Conservation (phyloP, 2,113 vertebrate genomes). For the Myiagra hebetior region DNA sequence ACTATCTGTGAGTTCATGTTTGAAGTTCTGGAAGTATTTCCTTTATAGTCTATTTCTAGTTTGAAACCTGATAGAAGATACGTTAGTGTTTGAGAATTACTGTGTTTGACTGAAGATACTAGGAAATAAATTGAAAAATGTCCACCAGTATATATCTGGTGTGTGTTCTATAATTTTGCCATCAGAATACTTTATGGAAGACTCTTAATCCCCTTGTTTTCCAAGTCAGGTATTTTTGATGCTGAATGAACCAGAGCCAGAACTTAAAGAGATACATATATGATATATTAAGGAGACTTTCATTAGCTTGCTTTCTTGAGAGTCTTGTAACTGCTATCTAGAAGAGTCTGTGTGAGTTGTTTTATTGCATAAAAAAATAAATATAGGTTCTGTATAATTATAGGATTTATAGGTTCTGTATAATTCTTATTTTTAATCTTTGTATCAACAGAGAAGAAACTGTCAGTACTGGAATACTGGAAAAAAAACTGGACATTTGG, state of each 20-base stretch:
- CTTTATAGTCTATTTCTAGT: slow-evolving; percentile 24
- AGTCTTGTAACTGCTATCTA: not conserved
- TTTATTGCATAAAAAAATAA: not conserved
- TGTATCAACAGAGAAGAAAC: not conserved
- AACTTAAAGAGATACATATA: not conserved
- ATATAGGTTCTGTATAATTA: not conserved
- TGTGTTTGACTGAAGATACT: not conserved
- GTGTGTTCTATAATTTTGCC: not conserved
- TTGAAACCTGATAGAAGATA: slow-evolving; percentile 13
- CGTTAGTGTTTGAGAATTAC: not conserved
- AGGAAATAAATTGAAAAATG: not conserved
- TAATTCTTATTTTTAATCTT: not conserved
- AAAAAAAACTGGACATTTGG: not conserved
- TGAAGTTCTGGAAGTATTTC: slow-evolving; percentile 56
- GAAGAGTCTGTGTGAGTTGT: not conserved
- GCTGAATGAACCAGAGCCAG: not conserved
- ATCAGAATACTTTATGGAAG: not conserved
- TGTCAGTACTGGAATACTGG: not conserved
- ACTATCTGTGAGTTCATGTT: slow-evolving; percentile 15
- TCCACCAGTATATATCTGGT: not conserved
- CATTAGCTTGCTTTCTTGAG: not conserved
- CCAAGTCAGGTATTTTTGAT: not conserved
- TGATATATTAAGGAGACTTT: not conserved
- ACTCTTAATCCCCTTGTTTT: not conserved
- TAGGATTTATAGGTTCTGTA: not conserved